These are phyloP conservation scores for Ageneiosus marmoratus DNA, from an alignment of 2,113 vertebrate species.

Conservation along the genomic window DNA sequence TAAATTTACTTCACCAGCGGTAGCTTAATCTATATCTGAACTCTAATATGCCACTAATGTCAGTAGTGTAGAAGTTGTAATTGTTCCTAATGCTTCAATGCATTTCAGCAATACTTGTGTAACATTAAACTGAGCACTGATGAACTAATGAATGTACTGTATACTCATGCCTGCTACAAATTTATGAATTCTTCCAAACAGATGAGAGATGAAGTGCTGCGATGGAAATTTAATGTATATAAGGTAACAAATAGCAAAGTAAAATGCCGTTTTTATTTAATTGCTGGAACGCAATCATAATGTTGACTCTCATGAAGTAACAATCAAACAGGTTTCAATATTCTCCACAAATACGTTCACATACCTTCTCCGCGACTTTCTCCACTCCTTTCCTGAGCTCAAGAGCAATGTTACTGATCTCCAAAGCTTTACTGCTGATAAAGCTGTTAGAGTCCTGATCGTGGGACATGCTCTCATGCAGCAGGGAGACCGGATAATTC, in stretches of 20 bases:
- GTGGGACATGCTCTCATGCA: constrained; percentile 73
- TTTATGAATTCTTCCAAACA: neutral
- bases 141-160: neutral
- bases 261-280: neutral
- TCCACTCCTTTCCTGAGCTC: constrained; percentile 77
- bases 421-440: constrained; percentile 76
- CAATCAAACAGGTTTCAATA: neutral
- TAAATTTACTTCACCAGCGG: neutral
- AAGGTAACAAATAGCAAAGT: neutral
- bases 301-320: neutral
- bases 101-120: neutral
- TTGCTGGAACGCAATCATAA: neutral
- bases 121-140: neutral
- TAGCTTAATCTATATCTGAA: neutral
- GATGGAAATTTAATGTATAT: neutral
- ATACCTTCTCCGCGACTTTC: constrained; percentile 78
- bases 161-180: neutral
- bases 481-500: constrained; percentile 77
- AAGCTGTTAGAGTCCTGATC: constrained; percentile 68
- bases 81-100: neutral
- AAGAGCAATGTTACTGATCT: constrained; percentile 80
- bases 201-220: neutral
- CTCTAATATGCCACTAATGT: neutral
- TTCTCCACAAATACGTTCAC: neutral
- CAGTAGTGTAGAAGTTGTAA: neutral